A percentile compares a stretch with the other conserved stretches of the same genome.
Conservation (phyloP, 2,888 invertebrate species). For the Augiades crinisus region DNA sequence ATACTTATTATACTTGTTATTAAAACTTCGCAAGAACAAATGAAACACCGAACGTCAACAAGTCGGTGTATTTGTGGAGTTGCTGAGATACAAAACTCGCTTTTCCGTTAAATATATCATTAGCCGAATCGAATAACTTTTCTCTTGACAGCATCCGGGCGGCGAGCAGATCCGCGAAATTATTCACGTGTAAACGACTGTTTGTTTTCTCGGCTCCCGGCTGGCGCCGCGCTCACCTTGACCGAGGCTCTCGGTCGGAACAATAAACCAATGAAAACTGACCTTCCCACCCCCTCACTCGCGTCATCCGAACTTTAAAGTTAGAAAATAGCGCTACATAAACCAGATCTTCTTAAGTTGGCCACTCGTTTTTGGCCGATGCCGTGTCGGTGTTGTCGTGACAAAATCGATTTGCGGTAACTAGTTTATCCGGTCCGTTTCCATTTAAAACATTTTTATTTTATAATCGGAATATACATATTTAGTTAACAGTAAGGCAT, state of each 20-base stretch:
- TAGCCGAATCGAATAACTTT: slow-evolving; percentile 16
- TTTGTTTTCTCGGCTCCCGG: slow-evolving; percentile 57
- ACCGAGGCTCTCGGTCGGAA: slow-evolving; percentile 51
- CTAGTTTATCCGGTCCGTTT: slow-evolving; percentile 22
- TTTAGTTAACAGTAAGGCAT: neutral
- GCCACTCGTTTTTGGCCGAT: slow-evolving; percentile 3
- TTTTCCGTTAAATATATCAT: slow-evolving; percentile 1
- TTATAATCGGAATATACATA: neutral
- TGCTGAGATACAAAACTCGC: slow-evolving; percentile 26
- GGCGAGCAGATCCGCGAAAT: slow-evolving; percentile 46
- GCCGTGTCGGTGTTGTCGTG: slow-evolving; percentile 8
- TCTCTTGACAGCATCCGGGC: slow-evolving; percentile 40
- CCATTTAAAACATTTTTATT: neutral
- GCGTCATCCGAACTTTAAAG: slow-evolving; percentile 22
- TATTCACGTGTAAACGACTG: slow-evolving; percentile 48
- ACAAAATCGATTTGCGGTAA: slow-evolving; percentile 12
- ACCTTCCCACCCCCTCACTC: slow-evolving; percentile 45
- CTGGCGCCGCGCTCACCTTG: slow-evolving; percentile 66
- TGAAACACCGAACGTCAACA: neutral
- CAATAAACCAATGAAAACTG: slow-evolving; percentile 53
- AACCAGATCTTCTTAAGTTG: slow-evolving; percentile 21
- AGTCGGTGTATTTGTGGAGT: neutral
- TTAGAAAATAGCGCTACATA: slow-evolving; percentile 14
- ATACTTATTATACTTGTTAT: neutral
- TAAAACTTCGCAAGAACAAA: neutral